Conservation (phyloP, 1,140 invertebrate species). For the Rhysida immarginata region DNA sequence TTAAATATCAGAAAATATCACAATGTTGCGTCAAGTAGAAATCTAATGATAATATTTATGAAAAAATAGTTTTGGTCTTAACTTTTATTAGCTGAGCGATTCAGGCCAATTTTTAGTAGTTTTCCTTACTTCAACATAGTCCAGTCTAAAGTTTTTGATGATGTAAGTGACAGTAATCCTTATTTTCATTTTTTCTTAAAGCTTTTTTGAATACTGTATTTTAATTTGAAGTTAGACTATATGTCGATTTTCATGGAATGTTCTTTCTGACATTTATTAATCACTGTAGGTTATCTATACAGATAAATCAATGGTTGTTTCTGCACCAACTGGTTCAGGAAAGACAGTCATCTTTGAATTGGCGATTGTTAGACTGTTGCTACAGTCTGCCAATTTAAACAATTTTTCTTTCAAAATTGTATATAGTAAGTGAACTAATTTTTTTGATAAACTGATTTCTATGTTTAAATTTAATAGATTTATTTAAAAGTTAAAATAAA, state of each 20-base stretch:
- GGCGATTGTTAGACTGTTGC: conserved; percentile 48
- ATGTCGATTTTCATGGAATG: background rate
- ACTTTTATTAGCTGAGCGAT: conserved; percentile 34
- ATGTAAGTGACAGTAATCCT: conserved; percentile 34
- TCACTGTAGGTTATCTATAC: conserved; percentile 29
- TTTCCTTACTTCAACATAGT: conserved; percentile 53
- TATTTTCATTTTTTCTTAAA: conserved; percentile 7
- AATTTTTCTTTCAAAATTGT: conserved; percentile 41
- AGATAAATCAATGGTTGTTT: conserved; percentile 54
- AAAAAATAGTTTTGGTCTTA: no score
- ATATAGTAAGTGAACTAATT: conserved; percentile 44
- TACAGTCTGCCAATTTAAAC: conserved; percentile 23
- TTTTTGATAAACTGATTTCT: conserved; percentile 23
- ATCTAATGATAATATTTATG: no score
- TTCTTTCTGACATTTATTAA: conserved; percentile 10
- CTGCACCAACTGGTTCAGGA: conserved; percentile 63
- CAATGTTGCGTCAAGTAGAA: no score
- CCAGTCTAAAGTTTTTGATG: conserved; percentile 51
- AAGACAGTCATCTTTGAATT: conserved; percentile 70
- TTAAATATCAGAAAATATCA: no score
- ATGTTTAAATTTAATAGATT: conserved; percentile 17
- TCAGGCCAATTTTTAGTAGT: conserved; percentile 37
- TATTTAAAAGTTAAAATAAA: background rate
- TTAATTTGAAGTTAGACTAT: background rate
- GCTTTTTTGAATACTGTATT: background rate